These are phyloP conservation scores for Drosophila jambulina DNA, from an alignment of 1,140 invertebrate species.

Conservation along the genomic window DNA sequence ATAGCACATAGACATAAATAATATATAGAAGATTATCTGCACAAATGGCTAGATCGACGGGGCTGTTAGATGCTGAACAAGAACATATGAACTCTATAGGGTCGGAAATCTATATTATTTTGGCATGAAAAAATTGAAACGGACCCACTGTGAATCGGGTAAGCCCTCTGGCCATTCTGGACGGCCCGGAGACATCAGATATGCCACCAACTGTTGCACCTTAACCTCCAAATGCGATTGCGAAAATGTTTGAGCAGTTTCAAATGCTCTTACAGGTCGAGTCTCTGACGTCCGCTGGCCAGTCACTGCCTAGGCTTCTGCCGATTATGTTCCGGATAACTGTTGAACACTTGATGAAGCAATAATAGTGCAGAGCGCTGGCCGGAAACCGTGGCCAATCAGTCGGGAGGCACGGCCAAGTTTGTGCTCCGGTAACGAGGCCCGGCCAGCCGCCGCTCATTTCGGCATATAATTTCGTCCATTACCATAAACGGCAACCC, in stretches of 20 bases:
- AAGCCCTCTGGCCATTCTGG: slow-evolving; percentile 8
- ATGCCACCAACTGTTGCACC: slow-evolving; percentile 66
- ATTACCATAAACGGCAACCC: slow-evolving; percentile 81
- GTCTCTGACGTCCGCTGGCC: slow-evolving; percentile 13
- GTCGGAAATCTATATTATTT: too few species aligned
- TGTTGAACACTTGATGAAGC: slow-evolving; percentile 58
- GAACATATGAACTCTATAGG: too few species aligned
- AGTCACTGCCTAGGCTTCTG: slow-evolving; percentile 63
- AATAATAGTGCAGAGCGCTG: slow-evolving; percentile 74
- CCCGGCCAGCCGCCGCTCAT: slow-evolving; percentile 15
- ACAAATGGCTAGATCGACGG: too few species aligned
- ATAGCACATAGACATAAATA: too few species aligned
- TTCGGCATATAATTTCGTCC: slow-evolving; percentile 78
- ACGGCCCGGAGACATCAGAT: slow-evolving; percentile 43
- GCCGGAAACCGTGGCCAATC: slow-evolving; percentile 59
- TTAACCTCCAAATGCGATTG: slow-evolving; percentile 81
- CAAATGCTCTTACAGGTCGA: slow-evolving; percentile 64
- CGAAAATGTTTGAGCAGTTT: slow-evolving; percentile 78
- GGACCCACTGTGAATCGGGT: neutral
- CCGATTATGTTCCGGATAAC: slow-evolving; percentile 8
- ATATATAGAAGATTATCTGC: too few species aligned
- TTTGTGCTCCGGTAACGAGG: slow-evolving; percentile 73
- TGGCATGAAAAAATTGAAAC: neutral
- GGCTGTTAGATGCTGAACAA: too few species aligned
- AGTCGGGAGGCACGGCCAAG: slow-evolving; percentile 60